Percentiles rank a stretch among this genome's conserved stretches.
phyloP scores from a whole-genome alignment of 2,888 invertebrate genomes.

The Ptychoptera contaminata region DNA sequence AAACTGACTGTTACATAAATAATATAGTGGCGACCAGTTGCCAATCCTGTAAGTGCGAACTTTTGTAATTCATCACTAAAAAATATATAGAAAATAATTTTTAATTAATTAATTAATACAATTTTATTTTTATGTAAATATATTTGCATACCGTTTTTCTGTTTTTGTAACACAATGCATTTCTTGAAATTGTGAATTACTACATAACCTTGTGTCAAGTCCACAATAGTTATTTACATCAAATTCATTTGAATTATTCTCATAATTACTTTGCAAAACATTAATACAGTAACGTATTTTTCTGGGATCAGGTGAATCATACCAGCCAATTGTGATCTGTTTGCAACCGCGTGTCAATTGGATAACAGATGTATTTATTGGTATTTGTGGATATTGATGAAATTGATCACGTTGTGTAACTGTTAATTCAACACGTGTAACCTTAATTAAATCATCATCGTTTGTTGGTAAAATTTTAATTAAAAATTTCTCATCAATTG shows the following conservation, averaged over 20 bases:
- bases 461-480: conserved; percentile 35
- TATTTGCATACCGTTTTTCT: conserved; percentile 18
- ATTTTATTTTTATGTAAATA: no score
- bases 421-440: conserved; percentile 36
- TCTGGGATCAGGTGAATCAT: conserved; percentile 33
- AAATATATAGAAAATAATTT: conserved; percentile 12
- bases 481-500: conserved; percentile 32
- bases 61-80: conserved; percentile 33
- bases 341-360: conserved; percentile 36
- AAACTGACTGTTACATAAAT: conserved; percentile 41
- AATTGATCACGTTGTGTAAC: conserved; percentile 32
- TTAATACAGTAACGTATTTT: conserved; percentile 28
- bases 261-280: conserved; percentile 18
- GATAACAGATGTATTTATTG: conserved; percentile 33
- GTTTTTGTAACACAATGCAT: conserved; percentile 22
- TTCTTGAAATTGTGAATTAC: conserved; percentile 24
- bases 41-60: conserved; percentile 32
- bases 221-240: conserved; percentile 23
- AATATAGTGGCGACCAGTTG: conserved; percentile 36
- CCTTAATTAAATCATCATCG: conserved; percentile 33
- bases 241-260: no score
- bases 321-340: conserved; percentile 41
- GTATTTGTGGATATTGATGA: conserved; percentile 36
- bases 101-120: no score
- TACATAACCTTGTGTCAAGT: conserved; percentile 21